A percentile compares a stretch with the other conserved stretches of the same genome.
Evolutionary conservation across 2,888 invertebrate genomes (phyloP).

Genomic region (Caenorhabditis sulstoni): DNA sequence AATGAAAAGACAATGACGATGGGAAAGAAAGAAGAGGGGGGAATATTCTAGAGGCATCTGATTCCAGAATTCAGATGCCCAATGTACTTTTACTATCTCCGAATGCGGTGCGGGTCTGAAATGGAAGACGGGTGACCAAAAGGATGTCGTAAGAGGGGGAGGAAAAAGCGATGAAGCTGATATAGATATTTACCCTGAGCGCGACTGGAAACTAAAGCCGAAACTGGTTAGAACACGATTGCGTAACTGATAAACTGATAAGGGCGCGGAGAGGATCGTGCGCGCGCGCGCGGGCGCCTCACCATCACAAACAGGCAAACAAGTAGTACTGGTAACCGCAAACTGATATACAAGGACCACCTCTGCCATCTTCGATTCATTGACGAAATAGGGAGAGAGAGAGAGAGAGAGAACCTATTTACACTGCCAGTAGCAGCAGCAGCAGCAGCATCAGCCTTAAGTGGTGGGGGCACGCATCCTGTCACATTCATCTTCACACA

Average conservation of each 20-base stretch:
- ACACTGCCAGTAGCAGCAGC: no score
- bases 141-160: no score
- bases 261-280: constrained; percentile 17
- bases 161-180: constrained; percentile 16
- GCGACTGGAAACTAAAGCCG: constrained; percentile 31
- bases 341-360: no score
- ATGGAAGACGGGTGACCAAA: no score
- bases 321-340: constrained; percentile 39
- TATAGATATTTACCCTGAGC: constrained; percentile 37
- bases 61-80: constrained; percentile 15
- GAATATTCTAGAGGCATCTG: no score
- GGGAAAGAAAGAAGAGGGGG: neutral
- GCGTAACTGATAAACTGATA: constrained; percentile 60
- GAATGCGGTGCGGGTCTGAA: no score
- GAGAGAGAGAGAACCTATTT: no score
- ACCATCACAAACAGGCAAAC: constrained; percentile 27
- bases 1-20: neutral
- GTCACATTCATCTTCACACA: constrained; percentile 14
- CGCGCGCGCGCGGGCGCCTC: no score
- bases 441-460: no score
- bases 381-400: no score
- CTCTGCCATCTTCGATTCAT: no score
- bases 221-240: constrained; percentile 49
- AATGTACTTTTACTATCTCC: no score
- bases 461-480: neutral